Conservation (phyloP, 2,888 invertebrate species). For the Meloe dianella region DNA sequence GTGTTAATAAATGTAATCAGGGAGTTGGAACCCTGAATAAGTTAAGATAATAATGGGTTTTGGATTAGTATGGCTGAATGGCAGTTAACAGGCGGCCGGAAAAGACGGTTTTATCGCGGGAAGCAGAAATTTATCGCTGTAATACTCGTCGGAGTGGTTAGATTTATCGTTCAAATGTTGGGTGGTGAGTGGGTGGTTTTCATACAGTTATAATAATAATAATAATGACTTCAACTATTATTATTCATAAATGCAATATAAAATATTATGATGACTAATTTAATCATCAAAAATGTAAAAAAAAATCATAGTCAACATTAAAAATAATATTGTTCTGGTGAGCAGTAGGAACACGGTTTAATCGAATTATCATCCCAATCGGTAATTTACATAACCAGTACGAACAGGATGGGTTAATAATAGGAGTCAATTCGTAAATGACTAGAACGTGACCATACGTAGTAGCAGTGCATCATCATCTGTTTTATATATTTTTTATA, state of each 20-base stretch:
- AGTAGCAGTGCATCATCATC: background rate
- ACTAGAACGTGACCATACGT: slow-evolving; percentile 25
- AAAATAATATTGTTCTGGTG: slow-evolving; percentile 5
- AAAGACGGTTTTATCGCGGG: slow-evolving; percentile 13
- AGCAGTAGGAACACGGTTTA: background rate
- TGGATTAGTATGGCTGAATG: slow-evolving; percentile 9
- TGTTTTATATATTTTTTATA: background rate
- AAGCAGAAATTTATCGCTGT: slow-evolving; percentile 11
- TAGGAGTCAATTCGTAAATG: slow-evolving; percentile 28
- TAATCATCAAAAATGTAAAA: background rate
- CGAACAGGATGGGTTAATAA: slow-evolving; percentile 29
- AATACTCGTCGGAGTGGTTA: slow-evolving; percentile 9
- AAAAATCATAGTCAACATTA: background rate
- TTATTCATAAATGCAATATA: slow-evolving; percentile 1
- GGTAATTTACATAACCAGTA: slow-evolving; percentile 27
- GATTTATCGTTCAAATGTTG: slow-evolving; percentile 8
- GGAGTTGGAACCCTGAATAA: slow-evolving; percentile 1
- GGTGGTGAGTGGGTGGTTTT: slow-evolving; percentile 8
- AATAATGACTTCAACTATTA: background rate
- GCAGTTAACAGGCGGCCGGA: slow-evolving; percentile 13
- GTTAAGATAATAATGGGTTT: slow-evolving; percentile 13
- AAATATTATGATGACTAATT: background rate
- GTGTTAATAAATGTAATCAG: slow-evolving; percentile 10
- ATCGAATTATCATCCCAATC: slow-evolving; percentile 30
- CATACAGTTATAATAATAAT: background rate